phyloP scores from a whole-genome alignment of 2,888 invertebrate genomes.

The Hypsopygia costalis region DNA sequence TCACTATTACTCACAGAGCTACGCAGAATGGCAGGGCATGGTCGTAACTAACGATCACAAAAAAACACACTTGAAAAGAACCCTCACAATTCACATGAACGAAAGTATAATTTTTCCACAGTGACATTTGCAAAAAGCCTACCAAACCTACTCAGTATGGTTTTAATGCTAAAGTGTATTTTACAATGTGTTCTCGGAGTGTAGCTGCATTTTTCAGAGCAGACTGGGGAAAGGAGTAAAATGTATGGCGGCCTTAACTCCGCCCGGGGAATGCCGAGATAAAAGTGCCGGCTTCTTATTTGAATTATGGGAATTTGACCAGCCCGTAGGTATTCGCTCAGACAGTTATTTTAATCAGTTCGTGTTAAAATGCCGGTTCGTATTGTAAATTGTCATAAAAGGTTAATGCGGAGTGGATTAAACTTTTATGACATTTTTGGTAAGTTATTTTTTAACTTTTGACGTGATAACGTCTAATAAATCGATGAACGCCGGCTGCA shows the following conservation, averaged over 20 bases:
- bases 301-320: slow-evolving; percentile 48
- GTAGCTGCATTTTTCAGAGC: slow-evolving; percentile 47
- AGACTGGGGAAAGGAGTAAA: slow-evolving; percentile 42
- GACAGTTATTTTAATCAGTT: slow-evolving; percentile 21
- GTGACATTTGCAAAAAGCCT: slow-evolving; percentile 6
- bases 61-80: not conserved
- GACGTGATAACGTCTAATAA: too few relatives aligned
- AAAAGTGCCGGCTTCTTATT: slow-evolving; percentile 48
- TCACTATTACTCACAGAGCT: too few relatives aligned
- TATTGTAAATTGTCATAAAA: not conserved
- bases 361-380: not conserved
- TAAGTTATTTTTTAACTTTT: too few relatives aligned
- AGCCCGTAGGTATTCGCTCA: slow-evolving; percentile 23
- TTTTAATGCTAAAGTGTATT: slow-evolving; percentile 40
- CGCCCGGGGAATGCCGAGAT: slow-evolving; percentile 42
- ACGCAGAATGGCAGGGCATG: too few relatives aligned
- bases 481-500: too few relatives aligned
- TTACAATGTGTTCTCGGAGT: slow-evolving; percentile 37
- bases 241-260: slow-evolving; percentile 45
- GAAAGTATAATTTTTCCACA: slow-evolving; percentile 4
- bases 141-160: slow-evolving; percentile 15
- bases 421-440: too few relatives aligned
- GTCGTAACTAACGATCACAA: too few relatives aligned
- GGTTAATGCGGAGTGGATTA: too few relatives aligned
- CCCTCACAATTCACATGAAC: slow-evolving; percentile 4